Evolutionary conservation across 2,113 vertebrate species (phyloP), one percentile per base, ranked within the genome.

Genomic region (Elgaria multicarinata): DNA sequence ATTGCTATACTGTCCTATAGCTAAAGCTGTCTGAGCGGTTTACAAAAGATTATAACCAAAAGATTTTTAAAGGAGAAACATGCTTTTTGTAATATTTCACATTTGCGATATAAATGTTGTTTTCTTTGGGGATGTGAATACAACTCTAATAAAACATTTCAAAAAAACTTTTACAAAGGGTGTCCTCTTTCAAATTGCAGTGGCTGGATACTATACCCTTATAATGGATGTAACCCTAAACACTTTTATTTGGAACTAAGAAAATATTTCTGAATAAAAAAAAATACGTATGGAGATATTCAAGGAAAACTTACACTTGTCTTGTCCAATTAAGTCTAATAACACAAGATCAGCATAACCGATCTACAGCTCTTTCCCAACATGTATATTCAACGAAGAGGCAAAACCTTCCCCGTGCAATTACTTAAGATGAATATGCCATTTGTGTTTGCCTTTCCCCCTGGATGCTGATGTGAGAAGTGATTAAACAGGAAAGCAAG

Each of bases 401-500:
- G 91, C 87, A 93, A 90, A 92, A 90, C 1, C 0, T 94, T 93
- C 92, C 89, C 88, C 92, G 0, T 78, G 91, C 83, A 92, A 82
- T 7, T 2, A 1, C 87, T 94, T 92, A 86, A 85, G 91, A 88
- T 26, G 2, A 58, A 72, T 88, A 90, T 93, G 90, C 93, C 80
- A 90, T 91, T 71, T 81, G 13, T 74, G 86, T 0, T 76, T 44
- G 58, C 44, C 66, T 82, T 46, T 55, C 46, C 36, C 42, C 0
- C 74, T 44, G 89, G 42, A 86, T 83, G 77, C 22, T 93, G 74
- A 69, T 62, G 2, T 62, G 87, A 91, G 92, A 95, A 93, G 87
- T 87, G 67, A 95, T 95, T 93, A 89, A 95, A 86, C 87, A 90
- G 93, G 79, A 90, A 94, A 94, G 94, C 89, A 93, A 91, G 88